Conservation (phyloP, 1,140 invertebrate species). For the Drosophila erecta region DNA sequence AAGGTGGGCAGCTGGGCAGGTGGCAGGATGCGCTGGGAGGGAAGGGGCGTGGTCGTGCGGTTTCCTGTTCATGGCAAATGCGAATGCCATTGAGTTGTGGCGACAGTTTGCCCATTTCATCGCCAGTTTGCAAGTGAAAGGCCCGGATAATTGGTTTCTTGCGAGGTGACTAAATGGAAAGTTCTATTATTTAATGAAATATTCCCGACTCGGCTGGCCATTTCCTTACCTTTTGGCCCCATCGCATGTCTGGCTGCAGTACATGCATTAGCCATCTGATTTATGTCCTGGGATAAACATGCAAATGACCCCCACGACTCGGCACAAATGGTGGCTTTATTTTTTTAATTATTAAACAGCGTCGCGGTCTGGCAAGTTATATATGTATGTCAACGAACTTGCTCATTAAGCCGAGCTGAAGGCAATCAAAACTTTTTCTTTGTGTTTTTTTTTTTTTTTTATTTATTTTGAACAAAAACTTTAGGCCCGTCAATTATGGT, state of each 20-base stretch:
- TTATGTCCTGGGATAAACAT: constrained; percentile 58
- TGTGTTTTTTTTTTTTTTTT: not conserved
- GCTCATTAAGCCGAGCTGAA: constrained; percentile 58
- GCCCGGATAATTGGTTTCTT: constrained; percentile 29
- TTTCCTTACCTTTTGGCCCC: not conserved
- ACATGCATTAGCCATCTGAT: constrained; percentile 56
- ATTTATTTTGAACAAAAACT: constrained; percentile 43
- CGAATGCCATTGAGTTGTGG: constrained; percentile 22
- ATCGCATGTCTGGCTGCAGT: constrained; percentile 75
- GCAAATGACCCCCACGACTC: constrained; percentile 51
- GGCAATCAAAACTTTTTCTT: constrained; percentile 65
- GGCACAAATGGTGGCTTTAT: constrained; percentile 31
- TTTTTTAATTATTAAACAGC: constrained; percentile 74
- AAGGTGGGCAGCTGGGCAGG: constrained; percentile 7
- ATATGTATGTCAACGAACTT: constrained; percentile 48
- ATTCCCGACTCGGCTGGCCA: not conserved
- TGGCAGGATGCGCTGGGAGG: constrained; percentile 14
- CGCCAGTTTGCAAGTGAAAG: not conserved
- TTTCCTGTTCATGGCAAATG: constrained; percentile 50
- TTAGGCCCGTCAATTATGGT: constrained; percentile 65
- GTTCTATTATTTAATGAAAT: not conserved
- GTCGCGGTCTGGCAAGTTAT: constrained; percentile 47
- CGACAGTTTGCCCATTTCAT: constrained; percentile 23
- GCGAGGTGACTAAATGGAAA: not conserved
- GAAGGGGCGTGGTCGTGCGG: constrained; percentile 45